Base-by-base conservation (phyloP, 2,797 vertebrate species). In the Synaphobranchus kaupii region DNA sequence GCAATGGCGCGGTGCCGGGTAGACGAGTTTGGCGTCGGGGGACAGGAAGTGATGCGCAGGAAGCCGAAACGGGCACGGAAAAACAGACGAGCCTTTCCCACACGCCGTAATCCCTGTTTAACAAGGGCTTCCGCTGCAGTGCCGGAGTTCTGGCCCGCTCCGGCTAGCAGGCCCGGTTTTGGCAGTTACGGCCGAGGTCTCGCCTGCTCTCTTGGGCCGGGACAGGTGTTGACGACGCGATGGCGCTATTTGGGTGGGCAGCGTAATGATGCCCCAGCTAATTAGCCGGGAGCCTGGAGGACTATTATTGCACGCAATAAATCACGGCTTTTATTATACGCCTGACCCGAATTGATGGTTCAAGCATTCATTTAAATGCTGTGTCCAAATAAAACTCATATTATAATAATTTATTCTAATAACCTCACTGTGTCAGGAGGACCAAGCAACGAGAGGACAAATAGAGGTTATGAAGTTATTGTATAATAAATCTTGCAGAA, bases 401-500 rank as follows among this genome's bases (percentile, higher is more conserved):
- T 91, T 90, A 91, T 88, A 87, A 89, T 86, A 88, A 86, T 90
- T 88, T 84, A 88, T 84, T 84, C 44, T 87, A 86, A 89, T 88
- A 84, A 87, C 80, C 28, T 31, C 25, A 17, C 39, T 63, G 28
- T 87, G 76, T 87, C 52, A 68, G 20, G 84, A 68, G 20, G 84
- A 48, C 2, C 73, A 47, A 60, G 78, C 31, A 28, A 28, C 54
- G 85, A 76, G 76, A 86, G 66, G 50, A 87, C 88, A 87, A 83
- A 87, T 84, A 82, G 88, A 91, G 84, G 88, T 89, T 88, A 89
- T 87, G 78, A 88, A 92, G 85, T 88, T 82, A 52, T 48, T 83
- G 71, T 68, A 58, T 58, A 56, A 48, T 85, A 66, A 47, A 85
- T 85, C 34, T 52, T 20, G 71, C 17, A 8, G 17, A 58, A 48